Evolutionary conservation across 2,888 invertebrate species (phyloP).

Genomic region (Campoplex capitator): DNA sequence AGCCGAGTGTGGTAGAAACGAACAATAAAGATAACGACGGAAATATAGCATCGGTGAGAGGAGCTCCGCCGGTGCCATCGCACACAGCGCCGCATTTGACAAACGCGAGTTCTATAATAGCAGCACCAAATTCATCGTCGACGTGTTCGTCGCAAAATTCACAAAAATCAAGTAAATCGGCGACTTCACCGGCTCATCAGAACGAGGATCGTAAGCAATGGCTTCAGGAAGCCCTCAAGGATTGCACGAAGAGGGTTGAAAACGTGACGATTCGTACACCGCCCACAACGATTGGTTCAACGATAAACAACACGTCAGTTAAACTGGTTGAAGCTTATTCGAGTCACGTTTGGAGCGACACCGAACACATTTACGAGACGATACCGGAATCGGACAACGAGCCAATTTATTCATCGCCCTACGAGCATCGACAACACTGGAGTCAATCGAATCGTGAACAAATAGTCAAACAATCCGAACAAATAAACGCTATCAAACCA

Average conservation of each 20-base stretch:
- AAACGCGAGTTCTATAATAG: slow-evolving; percentile 1
- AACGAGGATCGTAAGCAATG: slow-evolving; percentile 79
- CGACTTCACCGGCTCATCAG: slow-evolving; percentile 73
- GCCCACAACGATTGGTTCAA: slow-evolving; percentile 75
- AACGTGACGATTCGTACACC: slow-evolving; percentile 73
- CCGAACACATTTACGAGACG: slow-evolving; percentile 89
- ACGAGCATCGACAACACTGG: slow-evolving; percentile 84
- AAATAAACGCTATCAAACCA: slow-evolving; percentile 70
- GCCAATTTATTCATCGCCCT: slow-evolving; percentile 88
- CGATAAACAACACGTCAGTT: slow-evolving; percentile 80
- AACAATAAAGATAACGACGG: slow-evolving; percentile 58
- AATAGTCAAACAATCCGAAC: slow-evolving; percentile 35
- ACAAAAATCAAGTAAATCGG: slow-evolving; percentile 74
- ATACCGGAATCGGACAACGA: slow-evolving; percentile 88
- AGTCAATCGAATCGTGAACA: slow-evolving; percentile 65
- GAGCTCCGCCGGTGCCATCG: slow-evolving; percentile 67
- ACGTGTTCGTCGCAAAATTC: slow-evolving; percentile 76
- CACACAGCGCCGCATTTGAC: slow-evolving; percentile 51
- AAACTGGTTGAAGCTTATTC: slow-evolving; percentile 80
- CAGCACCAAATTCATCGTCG: slow-evolving; percentile 71
- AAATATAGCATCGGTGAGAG: slow-evolving; percentile 35
- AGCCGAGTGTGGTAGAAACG: slow-evolving; percentile 60
- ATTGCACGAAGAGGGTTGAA: slow-evolving; percentile 79
- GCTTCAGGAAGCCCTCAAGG: slow-evolving; percentile 79
- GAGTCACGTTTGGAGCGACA: slow-evolving; percentile 84